Base-by-base conservation (phyloP, 2,888 invertebrate species). In the Pachydiplax longipennis region DNA sequence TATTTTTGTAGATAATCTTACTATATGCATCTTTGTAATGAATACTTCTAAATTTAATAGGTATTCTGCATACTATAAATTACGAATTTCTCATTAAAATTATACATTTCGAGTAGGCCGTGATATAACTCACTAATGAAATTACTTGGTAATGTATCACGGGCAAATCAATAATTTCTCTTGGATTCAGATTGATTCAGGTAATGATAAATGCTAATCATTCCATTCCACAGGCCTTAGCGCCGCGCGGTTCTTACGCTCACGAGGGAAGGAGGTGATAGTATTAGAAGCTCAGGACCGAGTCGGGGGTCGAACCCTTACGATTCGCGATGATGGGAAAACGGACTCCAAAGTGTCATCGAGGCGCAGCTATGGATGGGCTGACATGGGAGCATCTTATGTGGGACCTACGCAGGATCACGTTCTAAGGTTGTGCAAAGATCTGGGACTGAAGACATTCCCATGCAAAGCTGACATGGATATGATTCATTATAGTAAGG, bases 251-350 rank as follows among this genome's bases (percentile, higher is more conserved):
- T 92, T 92, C 13, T 92, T 94, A 5, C 92, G 92, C 90, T 92
- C 93, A 87, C 92, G 92, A 90, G 93, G 93, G 31, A 91, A 93
- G 0, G 92, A 92, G 18, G 92, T 94, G 31, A 90, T 93, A 37
- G 93, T 94, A 1, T 90, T 94, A 37, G 94, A 94, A 92, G 94
- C 94, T 12, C 93, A 94, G 93, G 93, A 94, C 91, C 92, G 94
- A 65, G 94, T 94, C 13, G 94, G 94, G n/a, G 94, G 94, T 2
- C 92, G 94, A 53, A 94, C 94, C 15, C 92, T 92, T 80, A 94
- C 94, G 8, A 81, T 92, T 22, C 91, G 92, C 58, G 80, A 91
- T 31, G 87, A 87, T 8, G 87, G 87, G n/a, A 61, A 8, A 35
- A 65, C 65, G 0, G 18, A 22, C 37, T 12, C 61, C 2, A 2